These are phyloP conservation scores for Brienomyrus brachyistius DNA, from an alignment of 2,113 vertebrate species.

Conservation along the genomic window DNA sequence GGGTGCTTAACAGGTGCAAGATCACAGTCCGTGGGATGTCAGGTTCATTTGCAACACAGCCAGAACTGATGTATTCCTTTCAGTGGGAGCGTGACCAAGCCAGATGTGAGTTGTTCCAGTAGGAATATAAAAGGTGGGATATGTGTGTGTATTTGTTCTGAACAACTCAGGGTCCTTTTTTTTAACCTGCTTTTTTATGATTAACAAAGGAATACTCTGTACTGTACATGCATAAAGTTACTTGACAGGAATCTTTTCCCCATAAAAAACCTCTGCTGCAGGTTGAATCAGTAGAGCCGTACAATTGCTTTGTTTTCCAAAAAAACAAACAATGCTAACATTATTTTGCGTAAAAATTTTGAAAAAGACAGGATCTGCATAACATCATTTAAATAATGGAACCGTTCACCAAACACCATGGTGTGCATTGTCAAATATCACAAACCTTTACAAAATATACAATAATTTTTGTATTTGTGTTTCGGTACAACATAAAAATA, in stretches of 20 bases:
- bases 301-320: background rate
- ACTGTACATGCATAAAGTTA: background rate
- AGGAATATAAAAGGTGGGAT: background rate
- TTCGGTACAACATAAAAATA: background rate
- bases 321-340: too few relatives aligned
- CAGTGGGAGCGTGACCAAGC: slow-evolving; percentile 45
- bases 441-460: background rate
- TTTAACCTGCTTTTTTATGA: background rate
- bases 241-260: background rate
- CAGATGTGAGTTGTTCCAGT: slow-evolving; percentile 45
- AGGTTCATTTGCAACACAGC: slow-evolving; percentile 62
- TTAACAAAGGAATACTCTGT: background rate
- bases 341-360: background rate
- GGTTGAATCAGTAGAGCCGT: background rate
- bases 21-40: slow-evolving; percentile 51
- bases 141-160: background rate
- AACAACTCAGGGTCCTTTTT: background rate
- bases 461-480: background rate
- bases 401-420: background rate
- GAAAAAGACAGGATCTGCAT: background rate
- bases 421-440: background rate
- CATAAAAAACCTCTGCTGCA: background rate
- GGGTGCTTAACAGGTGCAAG: slow-evolving; percentile 57
- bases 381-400: background rate
- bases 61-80: slow-evolving; percentile 57